Evolutionary conservation across 1,140 invertebrate species (phyloP), one percentile per base, ranked within the genome.

Genomic region (Zophobas morio): DNA sequence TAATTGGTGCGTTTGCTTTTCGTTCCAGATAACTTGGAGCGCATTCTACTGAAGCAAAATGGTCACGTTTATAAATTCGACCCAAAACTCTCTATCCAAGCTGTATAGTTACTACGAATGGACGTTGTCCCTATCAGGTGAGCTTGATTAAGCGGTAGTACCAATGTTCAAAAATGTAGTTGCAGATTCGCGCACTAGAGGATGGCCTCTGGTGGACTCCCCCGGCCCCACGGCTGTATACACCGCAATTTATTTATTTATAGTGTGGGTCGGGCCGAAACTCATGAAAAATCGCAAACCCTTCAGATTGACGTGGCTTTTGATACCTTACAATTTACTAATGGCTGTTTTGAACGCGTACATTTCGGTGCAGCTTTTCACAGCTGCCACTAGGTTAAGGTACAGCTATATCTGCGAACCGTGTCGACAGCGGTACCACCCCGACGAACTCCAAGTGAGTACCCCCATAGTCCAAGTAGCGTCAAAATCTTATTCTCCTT

Each of bases 341-440:
- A 95, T 98, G 92, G 93, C 95, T 51, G 86, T 89, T 35, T 89
- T 98, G 20, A 98, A 98, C 86, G 90, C 92, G 1, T 96, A 97
- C 84, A 98, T 98, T 84, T 94, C 92, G 60, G 85, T 92, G 74
- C 90, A 96, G 91, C 84, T 98, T 39, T 88, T 93, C 74, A 89
- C 92, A 70, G 91, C 94, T 37, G 92, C 95, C 20, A 92, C 91
- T 53, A 91, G 91, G 82, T 87, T 96, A 74, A 90, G 91, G 72
- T 98, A 98, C 85, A 98, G 93, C 85, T 96, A 96, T 85, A 92
- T 94, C 20, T 98, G 96, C 86, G 95, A 98, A 86, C 94, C 95
- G 1, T 96, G 97, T 79, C 90, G 91, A 74, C 94, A 96, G 80
- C 91, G 92, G 46, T 91, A 94, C 78, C 91, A 96, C 84, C 91